Conservation (phyloP, 2,113 vertebrate genomes). For the Scartelaos histophorus region DNA sequence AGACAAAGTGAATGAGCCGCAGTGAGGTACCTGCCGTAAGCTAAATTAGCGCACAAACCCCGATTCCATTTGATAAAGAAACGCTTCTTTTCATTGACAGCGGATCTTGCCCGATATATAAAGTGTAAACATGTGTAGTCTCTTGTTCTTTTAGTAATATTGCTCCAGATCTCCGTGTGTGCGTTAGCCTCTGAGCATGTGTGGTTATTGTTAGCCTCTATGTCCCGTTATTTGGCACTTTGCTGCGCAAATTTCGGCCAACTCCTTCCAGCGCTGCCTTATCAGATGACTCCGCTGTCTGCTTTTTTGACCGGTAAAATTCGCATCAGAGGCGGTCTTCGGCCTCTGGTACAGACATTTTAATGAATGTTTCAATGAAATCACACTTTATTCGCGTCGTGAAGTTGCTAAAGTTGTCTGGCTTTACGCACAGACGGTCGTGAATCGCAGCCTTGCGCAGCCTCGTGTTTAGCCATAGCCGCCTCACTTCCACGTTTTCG, state of each 20-base stretch:
- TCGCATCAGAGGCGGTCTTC: fast-evolving
- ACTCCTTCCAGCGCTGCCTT: background rate
- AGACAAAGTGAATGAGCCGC: conserved; percentile 32
- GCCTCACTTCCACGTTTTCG: conserved; percentile 9
- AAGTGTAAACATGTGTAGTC: background rate
- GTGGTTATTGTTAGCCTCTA: background rate
- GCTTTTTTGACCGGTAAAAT: background rate
- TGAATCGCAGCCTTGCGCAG: conserved; percentile 13
- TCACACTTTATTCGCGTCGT: background rate
- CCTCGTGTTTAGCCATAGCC: conserved; percentile 43
- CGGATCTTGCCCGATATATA: no score
- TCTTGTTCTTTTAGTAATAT: no score
- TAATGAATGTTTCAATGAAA: fast-evolving
- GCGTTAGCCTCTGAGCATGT: background rate
- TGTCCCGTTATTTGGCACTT: conserved; percentile 14
- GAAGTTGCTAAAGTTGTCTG: background rate
- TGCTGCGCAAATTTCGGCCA: conserved; percentile 15
- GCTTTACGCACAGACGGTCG: background rate
- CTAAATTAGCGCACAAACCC: background rate
- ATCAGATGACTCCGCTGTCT: background rate
- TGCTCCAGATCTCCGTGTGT: background rate
- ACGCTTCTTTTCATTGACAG: no score
- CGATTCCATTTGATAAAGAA: background rate
- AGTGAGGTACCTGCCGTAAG: background rate
- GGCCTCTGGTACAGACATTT: no score